Conservation (phyloP, 1,140 invertebrate species). For the Zophobas morio region DNA sequence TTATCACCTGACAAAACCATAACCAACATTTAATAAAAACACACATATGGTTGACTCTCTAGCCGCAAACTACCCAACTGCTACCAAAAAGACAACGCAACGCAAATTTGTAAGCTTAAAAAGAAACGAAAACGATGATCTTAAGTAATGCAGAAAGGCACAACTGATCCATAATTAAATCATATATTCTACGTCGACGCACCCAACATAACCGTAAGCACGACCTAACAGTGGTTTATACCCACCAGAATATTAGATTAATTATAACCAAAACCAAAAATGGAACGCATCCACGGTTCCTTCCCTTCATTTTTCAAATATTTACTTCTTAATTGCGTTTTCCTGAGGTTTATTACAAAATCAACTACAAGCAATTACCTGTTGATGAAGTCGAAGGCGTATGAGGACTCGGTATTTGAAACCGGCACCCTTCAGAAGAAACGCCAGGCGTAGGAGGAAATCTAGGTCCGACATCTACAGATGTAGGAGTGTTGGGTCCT, state of each 20-base stretch:
- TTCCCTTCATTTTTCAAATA: too few relatives aligned
- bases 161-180: too few relatives aligned
- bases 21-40: background rate
- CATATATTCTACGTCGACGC: too few relatives aligned
- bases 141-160: too few relatives aligned
- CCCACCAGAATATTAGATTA: too few relatives aligned
- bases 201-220: too few relatives aligned
- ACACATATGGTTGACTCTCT: background rate
- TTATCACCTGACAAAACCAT: conserved; percentile 57
- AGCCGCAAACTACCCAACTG: background rate
- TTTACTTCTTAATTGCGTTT: too few relatives aligned
- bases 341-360: background rate
- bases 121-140: background rate
- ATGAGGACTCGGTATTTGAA: conserved; percentile 69
- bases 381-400: conserved; percentile 65
- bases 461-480: conserved; percentile 65
- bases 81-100: background rate
- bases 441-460: conserved; percentile 66
- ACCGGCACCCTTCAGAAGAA: conserved; percentile 66
- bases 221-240: too few relatives aligned
- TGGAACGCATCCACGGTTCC: too few relatives aligned
- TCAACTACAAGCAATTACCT: conserved; percentile 51
- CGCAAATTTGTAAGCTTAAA: background rate
- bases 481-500: conserved; percentile 69
- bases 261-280: too few relatives aligned